A percentile compares a stretch with the other conserved stretches of the same genome.
Evolutionary conservation across 2,888 invertebrate genomes (phyloP).

Genomic region (Melanchra persicariae): DNA sequence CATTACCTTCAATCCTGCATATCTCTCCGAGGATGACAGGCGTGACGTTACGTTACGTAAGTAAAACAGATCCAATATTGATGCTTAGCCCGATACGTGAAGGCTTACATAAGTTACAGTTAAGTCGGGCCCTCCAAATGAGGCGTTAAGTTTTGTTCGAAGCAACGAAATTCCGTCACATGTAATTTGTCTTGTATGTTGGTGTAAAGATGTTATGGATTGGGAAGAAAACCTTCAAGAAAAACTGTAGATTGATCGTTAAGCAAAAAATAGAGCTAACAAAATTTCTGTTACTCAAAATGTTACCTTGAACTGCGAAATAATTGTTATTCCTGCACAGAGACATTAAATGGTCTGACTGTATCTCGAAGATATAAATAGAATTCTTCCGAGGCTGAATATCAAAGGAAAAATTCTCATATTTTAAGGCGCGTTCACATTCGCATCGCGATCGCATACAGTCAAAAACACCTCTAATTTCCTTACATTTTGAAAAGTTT

Average conservation of each 20-base stretch:
- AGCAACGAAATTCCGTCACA: background rate
- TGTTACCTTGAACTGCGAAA: background rate
- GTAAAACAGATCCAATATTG: conserved; percentile 10
- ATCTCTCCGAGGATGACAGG: background rate
- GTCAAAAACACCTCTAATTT: too few relatives aligned
- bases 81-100: background rate
- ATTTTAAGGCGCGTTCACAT: too few relatives aligned
- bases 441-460: too few relatives aligned
- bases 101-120: conserved; percentile 8
- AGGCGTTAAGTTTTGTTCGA: conserved; percentile 11
- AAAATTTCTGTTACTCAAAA: background rate
- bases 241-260: background rate
- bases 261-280: background rate
- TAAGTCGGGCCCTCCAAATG: conserved; percentile 23
- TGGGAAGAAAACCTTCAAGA: background rate
- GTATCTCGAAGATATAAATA: too few relatives aligned
- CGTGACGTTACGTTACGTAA: background rate
- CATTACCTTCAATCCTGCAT: background rate
- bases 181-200: background rate
- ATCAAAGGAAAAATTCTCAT: too few relatives aligned
- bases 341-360: too few relatives aligned
- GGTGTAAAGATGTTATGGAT: background rate
- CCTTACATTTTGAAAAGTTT: too few relatives aligned
- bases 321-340: too few relatives aligned
- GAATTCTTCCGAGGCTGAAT: too few relatives aligned